Evolutionary conservation across 1,140 invertebrate genomes (phyloP).

Genomic region (Bombus pyrosoma): DNA sequence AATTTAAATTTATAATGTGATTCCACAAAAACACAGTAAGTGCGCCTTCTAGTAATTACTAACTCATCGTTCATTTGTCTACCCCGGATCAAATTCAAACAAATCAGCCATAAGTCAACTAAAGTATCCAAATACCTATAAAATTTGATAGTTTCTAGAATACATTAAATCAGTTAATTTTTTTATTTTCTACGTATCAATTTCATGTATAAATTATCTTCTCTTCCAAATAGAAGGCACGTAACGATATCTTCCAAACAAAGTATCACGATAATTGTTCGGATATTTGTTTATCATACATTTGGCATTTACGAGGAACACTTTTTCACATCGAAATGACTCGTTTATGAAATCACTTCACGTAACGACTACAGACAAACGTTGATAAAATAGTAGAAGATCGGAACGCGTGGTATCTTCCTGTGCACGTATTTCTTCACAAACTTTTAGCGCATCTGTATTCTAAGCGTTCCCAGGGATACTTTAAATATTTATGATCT

Average conservation of each 20-base stretch:
- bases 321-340: not conserved
- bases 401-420: not conserved
- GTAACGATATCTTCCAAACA: not conserved
- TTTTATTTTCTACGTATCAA: not conserved
- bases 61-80: no score
- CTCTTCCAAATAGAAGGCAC: not conserved
- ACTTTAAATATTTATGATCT: not conserved
- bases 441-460: slow-evolving; percentile 7
- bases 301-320: not conserved
- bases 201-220: not conserved
- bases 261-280: not conserved
- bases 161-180: not conserved
- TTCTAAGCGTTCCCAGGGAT: not conserved
- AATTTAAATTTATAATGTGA: no score
- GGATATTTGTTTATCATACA: not conserved
- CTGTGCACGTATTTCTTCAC: not conserved
- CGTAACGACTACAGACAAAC: slow-evolving; percentile 18
- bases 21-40: no score
- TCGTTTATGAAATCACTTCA: slow-evolving; percentile 20
- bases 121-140: no score
- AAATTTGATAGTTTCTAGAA: no score
- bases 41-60: no score
- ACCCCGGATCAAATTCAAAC: no score
- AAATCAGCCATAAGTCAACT: no score
- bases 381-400: not conserved